These are phyloP conservation scores for Hexactinellida sp. DNA, from an alignment of 37 sponge, comb jelly and placozoan species.

Conservation along the genomic window DNA sequence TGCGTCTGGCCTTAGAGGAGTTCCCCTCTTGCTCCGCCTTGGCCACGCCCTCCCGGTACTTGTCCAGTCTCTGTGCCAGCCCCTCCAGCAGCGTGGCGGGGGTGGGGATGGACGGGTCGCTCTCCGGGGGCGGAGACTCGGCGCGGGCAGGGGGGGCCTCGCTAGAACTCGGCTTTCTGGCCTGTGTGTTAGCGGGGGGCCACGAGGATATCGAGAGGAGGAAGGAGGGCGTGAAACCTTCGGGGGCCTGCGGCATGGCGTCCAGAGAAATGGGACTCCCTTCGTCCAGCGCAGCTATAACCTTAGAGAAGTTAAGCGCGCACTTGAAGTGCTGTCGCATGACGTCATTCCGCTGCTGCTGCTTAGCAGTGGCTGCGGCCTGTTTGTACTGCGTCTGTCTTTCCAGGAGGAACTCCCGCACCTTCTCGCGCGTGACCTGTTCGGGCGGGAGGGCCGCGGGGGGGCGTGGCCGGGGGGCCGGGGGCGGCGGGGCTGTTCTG, in stretches of 20 bases:
- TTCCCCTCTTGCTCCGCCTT: conserved; percentile 68
- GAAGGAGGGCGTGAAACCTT: neutral
- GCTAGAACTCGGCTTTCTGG: neutral
- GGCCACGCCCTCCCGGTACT: conserved; percentile 47
- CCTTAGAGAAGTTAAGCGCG: neutral
- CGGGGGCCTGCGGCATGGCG: neutral
- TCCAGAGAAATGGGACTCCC: neutral
- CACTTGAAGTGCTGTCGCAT: neutral
- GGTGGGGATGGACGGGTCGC: conserved; percentile 46
- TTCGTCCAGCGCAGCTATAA: conserved; percentile 18
- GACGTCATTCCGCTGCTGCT: neutral
- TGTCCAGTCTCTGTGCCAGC: conserved; percentile 56
- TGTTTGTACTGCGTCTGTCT: neutral
- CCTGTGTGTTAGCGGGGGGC: neutral
- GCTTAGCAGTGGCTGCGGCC: neutral
- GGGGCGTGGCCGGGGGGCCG: neutral
- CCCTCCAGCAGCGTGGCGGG: conserved; percentile 61
- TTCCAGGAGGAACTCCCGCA: neutral
- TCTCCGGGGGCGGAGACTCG: neutral
- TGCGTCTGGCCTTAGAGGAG: conserved; percentile 50
- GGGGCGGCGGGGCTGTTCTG: neutral
- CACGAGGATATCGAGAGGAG: neutral
- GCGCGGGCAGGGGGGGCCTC: neutral
- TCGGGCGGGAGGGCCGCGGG: neutral
- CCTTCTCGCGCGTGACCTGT: neutral